A percentile compares a stretch with the other conserved stretches of the same genome.
phyloP scores from a whole-genome alignment of 2,113 vertebrate genomes.

The Hemichromis elongatus region DNA sequence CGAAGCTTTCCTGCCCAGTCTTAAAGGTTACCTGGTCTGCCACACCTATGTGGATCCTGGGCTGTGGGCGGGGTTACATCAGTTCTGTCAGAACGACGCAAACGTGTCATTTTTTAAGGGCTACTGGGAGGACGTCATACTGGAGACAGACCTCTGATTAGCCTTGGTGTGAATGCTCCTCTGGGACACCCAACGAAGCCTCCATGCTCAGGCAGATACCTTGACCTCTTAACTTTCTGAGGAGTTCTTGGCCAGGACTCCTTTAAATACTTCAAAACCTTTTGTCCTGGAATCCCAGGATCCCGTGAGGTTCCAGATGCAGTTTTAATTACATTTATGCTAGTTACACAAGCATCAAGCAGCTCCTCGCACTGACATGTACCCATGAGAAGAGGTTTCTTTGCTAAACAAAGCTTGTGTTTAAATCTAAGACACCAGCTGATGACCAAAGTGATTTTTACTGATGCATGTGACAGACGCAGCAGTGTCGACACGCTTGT shows the following conservation, averaged over 20 bases:
- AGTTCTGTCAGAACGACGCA: background rate
- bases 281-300: background rate
- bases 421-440: accelerated
- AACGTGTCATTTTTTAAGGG: background rate
- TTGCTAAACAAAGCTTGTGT: background rate
- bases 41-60: background rate
- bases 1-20: background rate
- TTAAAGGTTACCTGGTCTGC: background rate
- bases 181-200: background rate
- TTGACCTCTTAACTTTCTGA: background rate
- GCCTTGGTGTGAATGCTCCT: background rate
- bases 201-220: background rate
- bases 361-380: background rate
- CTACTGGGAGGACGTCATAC: background rate
- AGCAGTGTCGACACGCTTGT: background rate
- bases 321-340: no score
- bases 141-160: background rate
- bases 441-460: background rate
- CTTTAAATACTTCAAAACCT: background rate
- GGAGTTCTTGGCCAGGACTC: background rate
- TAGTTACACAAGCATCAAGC: no score
- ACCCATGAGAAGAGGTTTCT: background rate
- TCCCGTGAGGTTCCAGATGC: background rate
- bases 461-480: background rate
- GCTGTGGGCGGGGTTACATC: background rate